Conservation (phyloP, 1,140 invertebrate species). For the Halyomorpha halys region DNA sequence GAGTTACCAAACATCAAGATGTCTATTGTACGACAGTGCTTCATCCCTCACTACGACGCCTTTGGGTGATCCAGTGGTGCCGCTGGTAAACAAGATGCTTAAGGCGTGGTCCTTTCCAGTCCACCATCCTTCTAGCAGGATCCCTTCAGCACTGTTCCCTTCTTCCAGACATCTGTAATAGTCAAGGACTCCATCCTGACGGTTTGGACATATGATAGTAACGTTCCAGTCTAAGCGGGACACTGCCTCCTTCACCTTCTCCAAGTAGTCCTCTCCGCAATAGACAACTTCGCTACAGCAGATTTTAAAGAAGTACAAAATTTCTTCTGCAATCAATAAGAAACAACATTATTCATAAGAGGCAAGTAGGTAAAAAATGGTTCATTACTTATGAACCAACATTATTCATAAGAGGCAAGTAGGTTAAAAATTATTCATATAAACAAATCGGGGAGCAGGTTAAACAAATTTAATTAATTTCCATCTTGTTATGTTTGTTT, state of each 20-base stretch:
- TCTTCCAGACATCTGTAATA: background rate
- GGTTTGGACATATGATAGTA: background rate
- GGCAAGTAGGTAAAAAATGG: no score
- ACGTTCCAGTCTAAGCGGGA: background rate
- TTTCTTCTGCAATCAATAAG: slow-evolving; percentile 4
- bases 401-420: no score
- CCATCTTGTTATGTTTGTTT: no score
- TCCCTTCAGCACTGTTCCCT: background rate
- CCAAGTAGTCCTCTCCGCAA: background rate
- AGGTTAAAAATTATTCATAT: no score
- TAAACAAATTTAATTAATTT: no score
- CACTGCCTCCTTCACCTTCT: background rate
- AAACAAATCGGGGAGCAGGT: no score
- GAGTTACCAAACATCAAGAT: background rate
- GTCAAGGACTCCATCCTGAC: background rate
- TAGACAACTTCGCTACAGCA: background rate
- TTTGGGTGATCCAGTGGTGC: slow-evolving; percentile 35
- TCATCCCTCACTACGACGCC: slow-evolving; percentile 28
- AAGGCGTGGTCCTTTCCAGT: background rate
- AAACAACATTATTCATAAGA: no score
- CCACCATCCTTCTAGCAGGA: background rate
- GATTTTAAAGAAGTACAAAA: background rate
- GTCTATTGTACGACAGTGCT: background rate
- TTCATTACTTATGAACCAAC: no score
- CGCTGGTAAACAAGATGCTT: slow-evolving; percentile 30